Conservation (phyloP, 2,888 invertebrate species). For the Linyphia triangularis region DNA sequence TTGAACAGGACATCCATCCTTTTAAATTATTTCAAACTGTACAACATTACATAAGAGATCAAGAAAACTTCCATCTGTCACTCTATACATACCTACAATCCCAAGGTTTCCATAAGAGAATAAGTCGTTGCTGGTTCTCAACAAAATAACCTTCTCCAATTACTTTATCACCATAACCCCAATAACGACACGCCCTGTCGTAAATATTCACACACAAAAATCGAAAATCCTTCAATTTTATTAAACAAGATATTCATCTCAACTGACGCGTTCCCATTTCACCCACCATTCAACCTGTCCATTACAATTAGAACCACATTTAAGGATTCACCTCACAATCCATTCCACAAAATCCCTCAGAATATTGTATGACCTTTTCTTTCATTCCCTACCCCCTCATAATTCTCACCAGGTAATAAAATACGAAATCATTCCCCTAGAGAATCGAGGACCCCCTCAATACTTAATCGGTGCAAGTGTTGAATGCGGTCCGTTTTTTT, state of each 20-base stretch:
- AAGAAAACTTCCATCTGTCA: no score
- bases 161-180: no score
- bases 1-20: no score
- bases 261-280: neutral
- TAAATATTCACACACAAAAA: no score
- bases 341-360: neutral
- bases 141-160: no score
- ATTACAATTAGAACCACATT: neutral
- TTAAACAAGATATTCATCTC: neutral
- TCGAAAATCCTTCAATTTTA: no score
- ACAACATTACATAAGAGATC: no score
- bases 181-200: no score
- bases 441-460: neutral
- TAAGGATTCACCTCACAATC: neutral
- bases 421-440: conserved; percentile 42
- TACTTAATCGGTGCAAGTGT: conserved; percentile 47
- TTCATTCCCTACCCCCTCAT: neutral
- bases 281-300: neutral
- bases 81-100: no score
- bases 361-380: neutral
- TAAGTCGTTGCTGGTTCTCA: no score
- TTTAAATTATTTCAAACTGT: no score
- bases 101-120: no score
- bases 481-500: conserved; percentile 18
- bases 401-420: conserved; percentile 56